Conservation (phyloP, 2,113 vertebrate genomes). For the Puffinus mauretanicus region DNA sequence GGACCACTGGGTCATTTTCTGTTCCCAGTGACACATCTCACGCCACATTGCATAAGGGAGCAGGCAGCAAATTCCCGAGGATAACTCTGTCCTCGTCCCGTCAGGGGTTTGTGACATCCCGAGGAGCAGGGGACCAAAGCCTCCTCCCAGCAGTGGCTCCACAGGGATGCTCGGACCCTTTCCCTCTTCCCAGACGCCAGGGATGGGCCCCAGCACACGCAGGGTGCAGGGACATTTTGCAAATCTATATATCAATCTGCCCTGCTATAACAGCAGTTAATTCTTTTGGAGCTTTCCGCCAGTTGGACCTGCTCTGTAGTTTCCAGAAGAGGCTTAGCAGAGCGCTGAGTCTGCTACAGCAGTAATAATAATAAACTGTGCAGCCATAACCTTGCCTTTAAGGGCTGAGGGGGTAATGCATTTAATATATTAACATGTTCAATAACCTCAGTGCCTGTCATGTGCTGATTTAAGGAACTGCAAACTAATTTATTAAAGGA, state of each 20-base stretch:
- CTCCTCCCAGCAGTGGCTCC: neutral
- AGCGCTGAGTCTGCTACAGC: slow-evolving; percentile 2
- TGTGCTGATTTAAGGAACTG: slow-evolving; percentile 39
- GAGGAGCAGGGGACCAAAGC: rapidly evolving
- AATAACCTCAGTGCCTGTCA: slow-evolving; percentile 12
- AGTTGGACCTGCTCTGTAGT: neutral
- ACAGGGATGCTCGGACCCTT: neutral
- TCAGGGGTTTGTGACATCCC: rapidly evolving
- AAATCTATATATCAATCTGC: neutral
- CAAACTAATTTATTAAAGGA: slow-evolving; percentile 24
- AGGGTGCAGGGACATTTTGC: neutral
- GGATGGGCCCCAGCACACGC: neutral
- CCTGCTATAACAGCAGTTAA: neutral
- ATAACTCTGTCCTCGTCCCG: neutral
- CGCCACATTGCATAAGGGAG: rapidly evolving
- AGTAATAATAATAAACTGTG: neutral
- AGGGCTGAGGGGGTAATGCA: neutral
- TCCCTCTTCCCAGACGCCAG: neutral
- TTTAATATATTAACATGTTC: slow-evolving; percentile 9
- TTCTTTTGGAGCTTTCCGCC: neutral
- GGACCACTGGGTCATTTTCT: neutral
- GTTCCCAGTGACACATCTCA: neutral
- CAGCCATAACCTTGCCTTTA: neutral
- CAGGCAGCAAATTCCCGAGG: neutral
- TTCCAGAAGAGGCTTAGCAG: slow-evolving; percentile 22